Percentiles rank a stretch among this genome's conserved stretches.
Conservation (phyloP, 1,140 invertebrate genomes). For the Paraescarpia echinospica region DNA sequence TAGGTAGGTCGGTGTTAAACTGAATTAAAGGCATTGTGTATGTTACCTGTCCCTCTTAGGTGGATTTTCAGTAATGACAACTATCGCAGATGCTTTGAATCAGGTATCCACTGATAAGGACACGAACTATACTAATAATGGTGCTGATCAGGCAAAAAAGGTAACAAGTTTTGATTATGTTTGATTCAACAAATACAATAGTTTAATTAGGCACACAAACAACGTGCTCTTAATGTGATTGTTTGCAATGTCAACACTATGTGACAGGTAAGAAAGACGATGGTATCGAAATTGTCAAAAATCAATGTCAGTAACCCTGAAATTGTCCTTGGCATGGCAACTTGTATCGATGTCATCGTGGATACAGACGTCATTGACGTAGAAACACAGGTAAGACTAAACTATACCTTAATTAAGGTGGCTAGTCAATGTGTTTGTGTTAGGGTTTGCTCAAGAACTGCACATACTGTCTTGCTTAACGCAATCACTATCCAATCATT, state of each 20-base stretch:
- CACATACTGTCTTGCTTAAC: neutral
- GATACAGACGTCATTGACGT: neutral
- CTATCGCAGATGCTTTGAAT: neutral
- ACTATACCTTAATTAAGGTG: neutral
- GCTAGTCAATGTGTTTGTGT: neutral
- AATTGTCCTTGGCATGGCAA: neutral
- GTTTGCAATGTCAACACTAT: neutral
- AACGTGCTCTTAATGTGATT: too few species aligned
- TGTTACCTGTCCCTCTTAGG: neutral
- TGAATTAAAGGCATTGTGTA: too few species aligned
- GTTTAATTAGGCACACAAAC: too few species aligned
- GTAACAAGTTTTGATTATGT: neutral
- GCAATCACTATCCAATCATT: too few species aligned
- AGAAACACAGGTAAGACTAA: neutral
- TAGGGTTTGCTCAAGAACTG: neutral
- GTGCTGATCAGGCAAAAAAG: neutral
- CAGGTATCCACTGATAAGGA: neutral
- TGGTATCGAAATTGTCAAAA: neutral
- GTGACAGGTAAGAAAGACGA: neutral
- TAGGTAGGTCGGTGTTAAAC: neutral
- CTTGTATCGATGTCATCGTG: neutral
- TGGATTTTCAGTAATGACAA: neutral
- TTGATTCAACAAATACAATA: neutral
- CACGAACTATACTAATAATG: neutral
- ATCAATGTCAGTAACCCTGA: neutral